phyloP scores from a whole-genome alignment of 1,140 invertebrate species.

The Cheumatopsyche charites region DNA sequence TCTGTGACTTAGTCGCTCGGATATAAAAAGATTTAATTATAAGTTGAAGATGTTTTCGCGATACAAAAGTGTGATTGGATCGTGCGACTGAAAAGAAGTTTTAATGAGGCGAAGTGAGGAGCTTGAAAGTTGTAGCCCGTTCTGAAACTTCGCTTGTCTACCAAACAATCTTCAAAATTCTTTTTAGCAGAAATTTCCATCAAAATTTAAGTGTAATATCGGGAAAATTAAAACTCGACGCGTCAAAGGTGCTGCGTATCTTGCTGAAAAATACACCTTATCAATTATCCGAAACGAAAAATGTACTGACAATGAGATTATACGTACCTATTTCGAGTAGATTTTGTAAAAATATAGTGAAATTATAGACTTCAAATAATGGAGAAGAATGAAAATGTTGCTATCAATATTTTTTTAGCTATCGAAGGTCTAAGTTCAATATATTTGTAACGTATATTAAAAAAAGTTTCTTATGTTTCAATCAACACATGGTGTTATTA shows the following conservation, averaged over 20 bases:
- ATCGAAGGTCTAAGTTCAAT: no score
- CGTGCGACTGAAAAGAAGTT: slow-evolving; percentile 31
- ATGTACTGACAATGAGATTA: no score
- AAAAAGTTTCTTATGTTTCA: no score
- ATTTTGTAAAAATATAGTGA: no score
- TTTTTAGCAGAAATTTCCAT: slow-evolving; percentile 5
- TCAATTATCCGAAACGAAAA: no score
- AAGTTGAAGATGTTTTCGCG: slow-evolving; percentile 37
- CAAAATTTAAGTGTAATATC: slow-evolving; percentile 26
- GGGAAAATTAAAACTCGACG: slow-evolving; percentile 3
- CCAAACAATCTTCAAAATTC: slow-evolving; percentile 23
- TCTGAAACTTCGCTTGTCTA: slow-evolving; percentile 7
- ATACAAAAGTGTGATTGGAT: slow-evolving; percentile 39
- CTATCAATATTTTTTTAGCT: no score
- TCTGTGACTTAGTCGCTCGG: not conserved
- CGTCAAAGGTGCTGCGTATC: not conserved
- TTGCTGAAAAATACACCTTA: no score
- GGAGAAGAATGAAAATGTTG: no score
- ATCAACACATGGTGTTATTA: no score
- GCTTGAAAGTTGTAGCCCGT: slow-evolving; percentile 9
- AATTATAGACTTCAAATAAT: no score
- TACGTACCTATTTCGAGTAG: no score
- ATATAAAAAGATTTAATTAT: slow-evolving; percentile 38
- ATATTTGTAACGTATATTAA: no score
- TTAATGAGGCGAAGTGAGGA: slow-evolving; percentile 33